Base-by-base conservation (phyloP, 2,113 vertebrate species). In the Chloebia gouldiae region DNA sequence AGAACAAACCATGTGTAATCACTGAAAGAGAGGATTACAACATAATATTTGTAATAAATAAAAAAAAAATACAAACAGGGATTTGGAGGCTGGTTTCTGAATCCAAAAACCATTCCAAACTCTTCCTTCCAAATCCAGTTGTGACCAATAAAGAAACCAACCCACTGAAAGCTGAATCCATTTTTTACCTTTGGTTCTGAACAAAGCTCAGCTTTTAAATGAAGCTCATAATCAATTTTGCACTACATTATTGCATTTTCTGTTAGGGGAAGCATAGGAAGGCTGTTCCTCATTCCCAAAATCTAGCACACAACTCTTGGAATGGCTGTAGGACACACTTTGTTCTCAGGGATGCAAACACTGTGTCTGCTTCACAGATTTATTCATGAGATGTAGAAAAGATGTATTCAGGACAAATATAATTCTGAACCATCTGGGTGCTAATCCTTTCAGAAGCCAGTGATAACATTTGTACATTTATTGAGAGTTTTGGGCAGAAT, bases 351-450 rank as follows among this genome's bases (percentile, higher is more conserved):
- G 85, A 82, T 21, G 79, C 85, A 95, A 75, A 90, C 60, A 60
- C 25, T 4, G 1, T 0, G 3, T 39, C 78, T 94, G 87, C 87
- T 80, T n/a, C 59, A 57, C 53, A 65, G 64, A 71, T 92, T 91
- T 92, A 94, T 95, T 93, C 88, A 95, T 93, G 88, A 96, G 85
- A 93, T 93, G 90, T 23, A 93, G 96, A 87, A 76, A 76, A 95
- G 73, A 92, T 88, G 90, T 37, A 91, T 91, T 81, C 80, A 86
- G 88, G 88, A 92, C 88, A 96, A 94, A 93, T 63, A 80, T 15
- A 21, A 77, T 47, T 65, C 70, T 31, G 44, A 90, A 85, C 80
- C 81, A 71, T 54, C 87, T 72, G 53, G 51, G 61, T 64, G 63
- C 65, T 80, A 51, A 90, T 57, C n/a, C 70, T 37, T 49, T 71